These are phyloP conservation scores for Tetrax tetrax DNA, from an alignment of 2,113 vertebrate genomes.

Conservation along the genomic window DNA sequence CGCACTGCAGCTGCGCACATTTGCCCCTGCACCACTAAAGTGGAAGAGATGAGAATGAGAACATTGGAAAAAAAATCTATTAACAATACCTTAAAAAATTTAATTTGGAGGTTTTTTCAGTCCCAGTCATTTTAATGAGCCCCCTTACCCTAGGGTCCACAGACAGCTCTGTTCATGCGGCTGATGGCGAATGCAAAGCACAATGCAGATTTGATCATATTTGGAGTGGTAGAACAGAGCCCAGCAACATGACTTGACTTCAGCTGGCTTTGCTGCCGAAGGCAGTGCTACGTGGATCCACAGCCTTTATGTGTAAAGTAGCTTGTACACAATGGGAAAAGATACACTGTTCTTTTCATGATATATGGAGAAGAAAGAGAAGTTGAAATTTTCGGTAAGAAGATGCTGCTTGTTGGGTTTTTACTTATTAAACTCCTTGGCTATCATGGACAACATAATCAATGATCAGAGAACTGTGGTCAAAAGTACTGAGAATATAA, in stretches of 20 bases:
- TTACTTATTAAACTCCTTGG: background rate
- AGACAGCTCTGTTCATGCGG: background rate
- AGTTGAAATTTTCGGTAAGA: background rate
- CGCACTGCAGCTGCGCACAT: background rate
- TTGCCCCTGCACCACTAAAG: background rate
- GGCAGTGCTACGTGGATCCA: background rate
- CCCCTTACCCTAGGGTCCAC: background rate
- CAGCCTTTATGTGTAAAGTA: background rate
- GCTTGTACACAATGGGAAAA: background rate
- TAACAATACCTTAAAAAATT: background rate
- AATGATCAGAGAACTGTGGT: background rate
- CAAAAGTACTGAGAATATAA: background rate
- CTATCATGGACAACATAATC: background rate
- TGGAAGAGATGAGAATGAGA: background rate
- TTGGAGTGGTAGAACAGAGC: background rate
- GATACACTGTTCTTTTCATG: rapidly evolving
- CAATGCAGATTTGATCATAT: background rate
- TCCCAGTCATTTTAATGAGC: rapidly evolving
- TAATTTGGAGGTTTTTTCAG: background rate
- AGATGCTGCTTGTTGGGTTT: background rate
- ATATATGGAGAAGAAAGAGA: background rate
- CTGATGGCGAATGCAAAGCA: background rate
- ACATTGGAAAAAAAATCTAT: background rate
- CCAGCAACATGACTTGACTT: background rate
- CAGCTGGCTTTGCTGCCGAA: background rate